These are phyloP conservation scores for Drosophila neutralis DNA, from an alignment of 2,888 invertebrate genomes.

Conservation along the genomic window DNA sequence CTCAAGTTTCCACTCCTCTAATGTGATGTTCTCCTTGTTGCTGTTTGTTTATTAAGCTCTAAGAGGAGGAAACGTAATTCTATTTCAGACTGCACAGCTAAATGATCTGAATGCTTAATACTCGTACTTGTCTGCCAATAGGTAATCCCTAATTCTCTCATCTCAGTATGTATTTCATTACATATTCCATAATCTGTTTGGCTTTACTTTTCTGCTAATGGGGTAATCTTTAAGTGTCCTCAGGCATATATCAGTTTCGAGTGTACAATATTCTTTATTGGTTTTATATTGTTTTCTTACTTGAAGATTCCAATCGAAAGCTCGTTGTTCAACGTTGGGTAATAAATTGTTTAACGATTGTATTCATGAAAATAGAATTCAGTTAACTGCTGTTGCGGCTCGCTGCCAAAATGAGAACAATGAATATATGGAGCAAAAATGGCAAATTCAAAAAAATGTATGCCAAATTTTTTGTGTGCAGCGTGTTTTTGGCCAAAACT, in stretches of 20 bases:
- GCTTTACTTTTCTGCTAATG: neutral
- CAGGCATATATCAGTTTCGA: neutral
- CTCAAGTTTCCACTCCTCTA: neutral
- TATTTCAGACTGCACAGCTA: neutral
- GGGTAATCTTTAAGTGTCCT: neutral
- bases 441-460: constrained; percentile 7
- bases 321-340: neutral
- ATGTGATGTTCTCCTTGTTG: neutral
- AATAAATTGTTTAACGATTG: constrained; percentile 17
- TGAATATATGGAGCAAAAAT: constrained; percentile 4
- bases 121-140: neutral
- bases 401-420: neutral
- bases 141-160: neutral
- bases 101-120: neutral
- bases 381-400: constrained; percentile 4
- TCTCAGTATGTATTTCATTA: neutral
- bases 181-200: neutral
- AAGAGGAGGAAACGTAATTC: neutral
- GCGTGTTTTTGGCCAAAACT: constrained; percentile 2
- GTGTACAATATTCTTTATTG: neutral
- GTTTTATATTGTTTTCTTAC: neutral
- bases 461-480: constrained; percentile 12
- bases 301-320: neutral
- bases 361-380: constrained; percentile 11
- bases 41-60: neutral